Evolutionary conservation across 2,113 vertebrate species (phyloP), one percentile per base, ranked within the genome.

Genomic region (Muntiacus muntjak): DNA sequence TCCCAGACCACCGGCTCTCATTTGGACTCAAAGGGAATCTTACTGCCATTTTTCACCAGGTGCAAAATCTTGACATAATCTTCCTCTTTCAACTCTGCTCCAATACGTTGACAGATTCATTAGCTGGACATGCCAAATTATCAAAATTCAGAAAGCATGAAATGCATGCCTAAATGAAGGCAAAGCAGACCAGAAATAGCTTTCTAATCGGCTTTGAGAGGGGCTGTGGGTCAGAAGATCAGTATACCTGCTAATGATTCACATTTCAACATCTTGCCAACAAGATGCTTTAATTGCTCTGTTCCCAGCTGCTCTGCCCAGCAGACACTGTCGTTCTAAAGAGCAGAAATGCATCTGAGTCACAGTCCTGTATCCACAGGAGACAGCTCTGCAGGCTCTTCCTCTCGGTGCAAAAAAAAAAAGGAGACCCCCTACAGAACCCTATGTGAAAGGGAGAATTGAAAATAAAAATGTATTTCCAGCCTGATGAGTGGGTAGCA

Each of bases 401-500:
- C 14, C 43, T 94, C 25, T 67, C 45, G 3, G 47, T 43, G 26
- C 3, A 33, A 4, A 43, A 55, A 83, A 95, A 89, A 85, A 33
- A 5, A 0, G 3, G 60, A 94, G 67, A 74, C 57, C 54, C 47
- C 58, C 84, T 92, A 76, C 14, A 57, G 81, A 91, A 94, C 52
- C 50, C n/a, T 85, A 43, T 47, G 78, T 71, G 82, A 71, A 95
- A 78, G 54, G 83, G 97, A 96, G 52, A 96, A 94, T 4, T 97
- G 58, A 36, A 97, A 97, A 98, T 97, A 94, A 87, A 98, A 96
- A 96, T 14, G 4, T 89, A 64, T 92, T 96, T 87, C 87, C 84
- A 95, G 62, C 3, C 87, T 95, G 83, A 97, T 57, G 82, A 89
- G 87, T 45, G 13, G 43, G 36, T 57, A 97, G 83, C 78, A 91